phyloP scores from a whole-genome alignment of 1,140 invertebrate species.

The Drosophila takahashii region DNA sequence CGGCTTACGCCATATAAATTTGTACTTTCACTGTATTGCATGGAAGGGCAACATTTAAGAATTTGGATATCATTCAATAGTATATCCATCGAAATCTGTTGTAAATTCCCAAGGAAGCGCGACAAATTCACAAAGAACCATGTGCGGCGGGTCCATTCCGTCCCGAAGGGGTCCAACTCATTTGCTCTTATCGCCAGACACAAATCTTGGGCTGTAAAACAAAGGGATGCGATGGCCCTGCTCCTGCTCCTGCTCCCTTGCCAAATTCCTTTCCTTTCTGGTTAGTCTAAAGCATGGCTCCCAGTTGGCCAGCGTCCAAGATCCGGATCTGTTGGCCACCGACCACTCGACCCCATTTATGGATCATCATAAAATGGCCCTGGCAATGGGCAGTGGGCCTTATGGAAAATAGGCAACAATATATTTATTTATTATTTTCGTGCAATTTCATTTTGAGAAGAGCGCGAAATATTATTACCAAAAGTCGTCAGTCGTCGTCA shows the following conservation, averaged over 20 bases:
- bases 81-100: not conserved
- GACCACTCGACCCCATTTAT: constrained; percentile 40
- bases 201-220: constrained; percentile 52
- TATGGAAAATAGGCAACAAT: constrained; percentile 62
- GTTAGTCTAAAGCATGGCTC: constrained; percentile 57
- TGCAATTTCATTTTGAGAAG: constrained; percentile 58
- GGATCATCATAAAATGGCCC: constrained; percentile 58
- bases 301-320: constrained; percentile 37
- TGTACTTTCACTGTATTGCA: no score
- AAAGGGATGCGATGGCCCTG: constrained; percentile 11
- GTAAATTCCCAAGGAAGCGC: constrained; percentile 5
- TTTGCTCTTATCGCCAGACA: constrained; percentile 39
- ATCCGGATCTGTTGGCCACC: not conserved
- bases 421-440: constrained; percentile 75
- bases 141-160: not conserved
- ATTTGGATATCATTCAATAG: not conserved
- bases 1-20: no score
- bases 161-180: constrained; percentile 27
- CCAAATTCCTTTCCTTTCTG: not conserved
- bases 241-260: not conserved
- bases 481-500: constrained; percentile 52
- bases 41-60: not conserved
- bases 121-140: constrained; percentile 11
- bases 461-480: constrained; percentile 44
- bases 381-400: constrained; percentile 20